phyloP scores from a whole-genome alignment of 23 tunicate species.

The Clavelina lepadiformis region DNA sequence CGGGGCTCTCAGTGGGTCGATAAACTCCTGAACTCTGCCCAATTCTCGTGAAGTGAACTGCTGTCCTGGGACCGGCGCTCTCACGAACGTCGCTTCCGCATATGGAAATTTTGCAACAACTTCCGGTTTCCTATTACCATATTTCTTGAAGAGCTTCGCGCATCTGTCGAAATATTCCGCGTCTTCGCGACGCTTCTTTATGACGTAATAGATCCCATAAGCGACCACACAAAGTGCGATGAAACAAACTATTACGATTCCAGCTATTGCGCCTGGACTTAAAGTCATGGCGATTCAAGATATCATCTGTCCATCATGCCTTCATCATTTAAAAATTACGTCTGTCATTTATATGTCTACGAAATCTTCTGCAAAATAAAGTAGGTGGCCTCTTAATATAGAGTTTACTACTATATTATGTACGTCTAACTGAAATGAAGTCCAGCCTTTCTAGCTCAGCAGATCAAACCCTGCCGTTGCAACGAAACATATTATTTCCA shows the following conservation, averaged over 20 bases:
- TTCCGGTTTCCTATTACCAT: slow-evolving; percentile 20
- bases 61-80: slow-evolving; percentile 70
- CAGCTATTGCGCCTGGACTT: slow-evolving; percentile 61
- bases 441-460: too few relatives aligned
- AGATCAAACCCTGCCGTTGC: too few relatives aligned
- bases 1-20: slow-evolving; percentile 25
- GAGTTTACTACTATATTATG: too few relatives aligned
- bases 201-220: slow-evolving; percentile 38
- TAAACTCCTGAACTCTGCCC: slow-evolving; percentile 29
- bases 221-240: slow-evolving; percentile 20
- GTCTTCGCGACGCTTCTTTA: slow-evolving; percentile 40
- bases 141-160: slow-evolving; percentile 55
- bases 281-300: slow-evolving; percentile 39
- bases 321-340: too few relatives aligned
- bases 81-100: slow-evolving; percentile 47
- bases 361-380: too few relatives aligned
- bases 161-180: slow-evolving; percentile 49
- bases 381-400: too few relatives aligned
- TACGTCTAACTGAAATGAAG: too few relatives aligned
- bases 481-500: too few relatives aligned
- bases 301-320: too few relatives aligned
- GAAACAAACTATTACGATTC: slow-evolving; percentile 47
- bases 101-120: slow-evolving; percentile 61
- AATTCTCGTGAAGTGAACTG: slow-evolving; percentile 67
- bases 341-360: too few relatives aligned